Percentiles rank a stretch among this genome's conserved stretches.
phyloP scores from a whole-genome alignment of 2,113 vertebrate species.

The Azemiops feae region DNA sequence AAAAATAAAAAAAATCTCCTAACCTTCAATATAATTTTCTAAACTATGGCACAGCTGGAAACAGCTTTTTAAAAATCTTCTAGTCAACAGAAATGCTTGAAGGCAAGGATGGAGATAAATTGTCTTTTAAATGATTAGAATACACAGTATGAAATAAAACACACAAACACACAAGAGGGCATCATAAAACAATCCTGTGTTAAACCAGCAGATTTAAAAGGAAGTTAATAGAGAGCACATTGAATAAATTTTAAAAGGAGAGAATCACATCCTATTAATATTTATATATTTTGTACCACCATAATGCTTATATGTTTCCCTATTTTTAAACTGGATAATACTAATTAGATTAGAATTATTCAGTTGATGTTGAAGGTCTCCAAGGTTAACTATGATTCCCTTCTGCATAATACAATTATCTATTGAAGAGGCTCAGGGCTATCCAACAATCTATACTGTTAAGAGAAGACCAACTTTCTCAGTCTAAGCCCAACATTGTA shows the following conservation, averaged over 20 bases:
- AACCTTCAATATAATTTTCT: slow-evolving; percentile 63
- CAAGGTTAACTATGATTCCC: no score
- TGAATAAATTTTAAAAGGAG: slow-evolving; percentile 32
- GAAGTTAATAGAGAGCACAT: slow-evolving; percentile 54
- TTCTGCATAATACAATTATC: background rate
- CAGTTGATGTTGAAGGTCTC: background rate
- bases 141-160: slow-evolving; percentile 68
- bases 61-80: slow-evolving; percentile 61
- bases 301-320: slow-evolving; percentile 23
- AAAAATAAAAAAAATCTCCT: slow-evolving; percentile 26
- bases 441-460: background rate
- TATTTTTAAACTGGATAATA: background rate
- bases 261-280: slow-evolving; percentile 46
- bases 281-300: background rate
- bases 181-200: slow-evolving; percentile 58
- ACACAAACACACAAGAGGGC: slow-evolving; percentile 58
- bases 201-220: slow-evolving; percentile 59
- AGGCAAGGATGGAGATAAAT: slow-evolving; percentile 53
- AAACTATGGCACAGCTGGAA: slow-evolving; percentile 68
- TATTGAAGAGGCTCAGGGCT: background rate
- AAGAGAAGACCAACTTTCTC: background rate
- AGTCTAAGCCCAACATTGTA: background rate
- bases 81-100: slow-evolving; percentile 61
- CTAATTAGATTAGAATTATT: background rate
- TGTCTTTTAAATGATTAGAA: slow-evolving; percentile 65